phyloP scores from a whole-genome alignment of 2,797 vertebrate genomes.

The Artibeus jamaicensis region DNA sequence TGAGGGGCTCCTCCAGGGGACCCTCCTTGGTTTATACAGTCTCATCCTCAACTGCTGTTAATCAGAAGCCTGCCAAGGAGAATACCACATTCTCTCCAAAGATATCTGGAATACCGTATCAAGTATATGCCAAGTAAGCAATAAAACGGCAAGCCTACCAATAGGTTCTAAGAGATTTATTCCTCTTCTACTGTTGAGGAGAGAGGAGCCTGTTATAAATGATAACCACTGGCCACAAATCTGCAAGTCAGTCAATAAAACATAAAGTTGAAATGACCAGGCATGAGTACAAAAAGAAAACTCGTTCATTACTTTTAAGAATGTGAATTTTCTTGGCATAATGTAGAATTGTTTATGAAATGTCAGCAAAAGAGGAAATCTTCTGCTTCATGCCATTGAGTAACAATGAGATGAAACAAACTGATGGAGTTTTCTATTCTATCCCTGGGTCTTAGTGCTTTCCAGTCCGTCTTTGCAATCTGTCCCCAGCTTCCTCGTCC shows the following conservation, averaged over 20 bases:
- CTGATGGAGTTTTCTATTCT: neutral
- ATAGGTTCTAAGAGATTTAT: constrained; percentile 50
- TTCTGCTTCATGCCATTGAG: neutral
- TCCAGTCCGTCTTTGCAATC: neutral
- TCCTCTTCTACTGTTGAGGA: neutral
- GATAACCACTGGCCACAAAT: constrained; percentile 57
- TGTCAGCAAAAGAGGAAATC: neutral
- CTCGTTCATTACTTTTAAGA: constrained; percentile 55
- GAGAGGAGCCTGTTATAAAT: constrained; percentile 22
- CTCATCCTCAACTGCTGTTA: neutral
- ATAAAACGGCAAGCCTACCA: constrained; percentile 63
- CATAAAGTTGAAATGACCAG: constrained; percentile 10
- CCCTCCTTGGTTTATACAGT: fast-evolving
- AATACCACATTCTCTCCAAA: constrained; percentile 57
- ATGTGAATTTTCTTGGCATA: neutral
- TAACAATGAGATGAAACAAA: neutral
- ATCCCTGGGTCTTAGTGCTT: neutral
- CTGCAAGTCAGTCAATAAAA: constrained; percentile 60
- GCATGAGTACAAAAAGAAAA: constrained; percentile 38
- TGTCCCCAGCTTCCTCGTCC: neutral
- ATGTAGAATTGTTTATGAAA: constrained; percentile 49
- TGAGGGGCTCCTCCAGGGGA: neutral
- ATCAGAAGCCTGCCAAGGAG: constrained; percentile 26
- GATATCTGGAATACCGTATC: constrained; percentile 31
- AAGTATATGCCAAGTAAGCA: constrained; percentile 63